phyloP scores from a whole-genome alignment of 1,140 invertebrate species.

The Hycleus cichorii region DNA sequence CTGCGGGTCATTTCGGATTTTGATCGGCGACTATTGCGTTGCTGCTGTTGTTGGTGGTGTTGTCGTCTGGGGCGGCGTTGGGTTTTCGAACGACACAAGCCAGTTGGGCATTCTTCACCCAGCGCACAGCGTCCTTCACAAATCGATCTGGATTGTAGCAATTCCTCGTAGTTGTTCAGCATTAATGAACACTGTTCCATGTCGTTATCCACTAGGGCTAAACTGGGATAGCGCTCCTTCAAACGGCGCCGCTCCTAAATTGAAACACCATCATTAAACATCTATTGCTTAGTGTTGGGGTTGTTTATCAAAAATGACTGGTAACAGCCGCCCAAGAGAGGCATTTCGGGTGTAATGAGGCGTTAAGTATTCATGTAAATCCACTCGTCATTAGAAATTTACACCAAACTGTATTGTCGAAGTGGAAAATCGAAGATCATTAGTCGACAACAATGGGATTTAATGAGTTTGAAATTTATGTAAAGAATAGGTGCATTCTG shows the following conservation, averaged over 20 bases:
- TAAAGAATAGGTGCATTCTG: too few species aligned
- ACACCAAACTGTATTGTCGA: too few species aligned
- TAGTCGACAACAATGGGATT: too few species aligned
- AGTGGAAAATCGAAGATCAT: too few species aligned
- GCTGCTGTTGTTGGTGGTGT: conserved; percentile 23
- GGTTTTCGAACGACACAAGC: conserved; percentile 45
- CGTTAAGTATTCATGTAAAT: too few species aligned
- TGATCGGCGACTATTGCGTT: conserved; percentile 40
- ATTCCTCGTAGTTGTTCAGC: conserved; percentile 72
- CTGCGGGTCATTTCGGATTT: conserved; percentile 35
- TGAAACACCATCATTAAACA: background rate
- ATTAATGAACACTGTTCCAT: conserved; percentile 66
- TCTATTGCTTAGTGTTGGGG: too few species aligned
- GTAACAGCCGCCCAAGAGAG: too few species aligned
- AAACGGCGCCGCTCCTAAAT: conserved; percentile 72
- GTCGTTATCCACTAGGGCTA: conserved; percentile 65
- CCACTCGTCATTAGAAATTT: too few species aligned
- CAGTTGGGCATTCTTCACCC: conserved; percentile 77
- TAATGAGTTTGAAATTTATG: too few species aligned
- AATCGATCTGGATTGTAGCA: conserved; percentile 66
- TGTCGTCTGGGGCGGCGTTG: conserved; percentile 36
- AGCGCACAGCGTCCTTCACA: conserved; percentile 79
- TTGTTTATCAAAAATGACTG: too few species aligned
- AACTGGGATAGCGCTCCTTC: conserved; percentile 73
- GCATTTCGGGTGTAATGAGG: too few species aligned